Conservation (phyloP, 1,140 invertebrate species). For the Leptoteleia sp. region DNA sequence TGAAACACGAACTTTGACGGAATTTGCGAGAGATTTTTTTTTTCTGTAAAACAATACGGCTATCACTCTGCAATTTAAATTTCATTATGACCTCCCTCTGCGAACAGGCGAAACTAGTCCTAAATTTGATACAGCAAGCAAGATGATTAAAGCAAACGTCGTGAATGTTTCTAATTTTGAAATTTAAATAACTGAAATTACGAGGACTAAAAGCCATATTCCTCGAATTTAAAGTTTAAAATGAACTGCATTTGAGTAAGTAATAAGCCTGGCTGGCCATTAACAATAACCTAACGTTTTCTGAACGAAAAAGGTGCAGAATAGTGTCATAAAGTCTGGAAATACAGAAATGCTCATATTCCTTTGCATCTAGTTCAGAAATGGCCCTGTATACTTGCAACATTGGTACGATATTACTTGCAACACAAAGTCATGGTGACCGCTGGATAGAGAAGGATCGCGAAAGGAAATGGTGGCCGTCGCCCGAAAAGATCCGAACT, state of each 20-base stretch:
- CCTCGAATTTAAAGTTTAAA: too few species aligned
- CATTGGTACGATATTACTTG: constrained; percentile 62
- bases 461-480: constrained; percentile 65
- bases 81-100: too few species aligned
- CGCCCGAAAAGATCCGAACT: constrained; percentile 58
- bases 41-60: too few species aligned
- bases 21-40: too few species aligned
- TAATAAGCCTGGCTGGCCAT: constrained; percentile 7
- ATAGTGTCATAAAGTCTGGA: constrained; percentile 28
- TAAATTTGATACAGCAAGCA: too few species aligned
- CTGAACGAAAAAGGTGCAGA: constrained; percentile 25
- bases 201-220: too few species aligned
- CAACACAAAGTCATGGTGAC: constrained; percentile 48
- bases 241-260: neutral
- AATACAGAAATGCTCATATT: constrained; percentile 37
- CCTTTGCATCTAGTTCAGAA: constrained; percentile 53
- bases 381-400: constrained; percentile 40
- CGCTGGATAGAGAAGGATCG: constrained; percentile 55
- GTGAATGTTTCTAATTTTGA: too few species aligned
- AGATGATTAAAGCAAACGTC: too few species aligned
- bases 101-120: too few species aligned
- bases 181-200: too few species aligned
- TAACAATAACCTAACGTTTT: constrained; percentile 29
- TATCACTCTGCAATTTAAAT: too few species aligned
- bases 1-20: too few species aligned